phyloP scores from a whole-genome alignment of 2,888 invertebrate genomes.

The Lamellibrachia satsuma region DNA sequence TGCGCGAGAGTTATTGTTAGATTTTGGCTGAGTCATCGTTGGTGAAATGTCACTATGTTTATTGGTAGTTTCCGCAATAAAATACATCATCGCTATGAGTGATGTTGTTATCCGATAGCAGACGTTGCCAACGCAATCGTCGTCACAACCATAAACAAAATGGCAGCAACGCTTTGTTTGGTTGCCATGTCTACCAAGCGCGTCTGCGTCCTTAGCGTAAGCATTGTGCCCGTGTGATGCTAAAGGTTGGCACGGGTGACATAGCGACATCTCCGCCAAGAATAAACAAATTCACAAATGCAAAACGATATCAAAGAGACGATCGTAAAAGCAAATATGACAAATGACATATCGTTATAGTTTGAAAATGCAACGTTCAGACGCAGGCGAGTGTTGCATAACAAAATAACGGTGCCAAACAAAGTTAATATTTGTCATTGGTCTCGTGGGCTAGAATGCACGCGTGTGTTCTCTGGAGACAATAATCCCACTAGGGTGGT shows the following conservation, averaged over 20 bases:
- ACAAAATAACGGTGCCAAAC: neutral
- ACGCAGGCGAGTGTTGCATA: neutral
- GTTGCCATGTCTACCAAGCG: neutral
- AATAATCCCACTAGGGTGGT: neutral
- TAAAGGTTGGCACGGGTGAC: neutral
- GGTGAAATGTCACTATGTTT: neutral
- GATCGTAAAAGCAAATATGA: neutral
- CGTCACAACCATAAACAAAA: constrained; percentile 1
- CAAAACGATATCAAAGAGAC: neutral
- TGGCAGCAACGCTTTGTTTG: neutral
- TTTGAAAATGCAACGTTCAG: neutral
- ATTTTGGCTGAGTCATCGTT: neutral
- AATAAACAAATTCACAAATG: neutral
- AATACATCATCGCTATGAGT: neutral
- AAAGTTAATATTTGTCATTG: neutral
- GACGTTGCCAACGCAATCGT: constrained; percentile 9
- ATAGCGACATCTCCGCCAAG: neutral
- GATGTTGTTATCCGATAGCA: neutral
- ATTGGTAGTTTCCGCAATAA: constrained; percentile 5
- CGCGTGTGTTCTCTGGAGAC: neutral
- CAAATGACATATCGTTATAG: neutral
- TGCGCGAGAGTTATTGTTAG: neutral
- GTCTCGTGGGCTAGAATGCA: neutral
- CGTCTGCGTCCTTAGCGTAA: neutral
- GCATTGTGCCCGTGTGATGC: neutral